These are phyloP conservation scores for Tachystola acroxantha DNA, from an alignment of 2,888 invertebrate species.

Conservation along the genomic window DNA sequence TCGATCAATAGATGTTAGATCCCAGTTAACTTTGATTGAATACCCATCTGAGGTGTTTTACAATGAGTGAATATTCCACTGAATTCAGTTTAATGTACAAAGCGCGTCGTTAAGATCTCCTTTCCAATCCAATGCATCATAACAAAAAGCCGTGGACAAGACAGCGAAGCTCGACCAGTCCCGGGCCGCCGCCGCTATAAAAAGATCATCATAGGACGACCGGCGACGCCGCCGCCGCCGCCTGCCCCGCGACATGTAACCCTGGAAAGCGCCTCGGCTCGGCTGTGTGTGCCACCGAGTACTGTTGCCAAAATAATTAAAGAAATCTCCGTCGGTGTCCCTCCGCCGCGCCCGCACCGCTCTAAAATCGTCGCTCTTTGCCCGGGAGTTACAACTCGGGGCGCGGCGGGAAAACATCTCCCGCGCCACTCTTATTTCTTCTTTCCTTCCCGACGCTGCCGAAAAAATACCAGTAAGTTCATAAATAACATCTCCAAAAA, in stretches of 20 bases:
- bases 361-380: slow-evolving; percentile 78
- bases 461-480: slow-evolving; percentile 73
- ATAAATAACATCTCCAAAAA: slow-evolving; percentile 41
- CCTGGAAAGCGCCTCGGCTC: slow-evolving; percentile 75
- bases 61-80: no score
- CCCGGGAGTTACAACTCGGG: slow-evolving; percentile 78
- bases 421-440: slow-evolving; percentile 78
- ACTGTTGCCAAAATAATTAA: slow-evolving; percentile 89
- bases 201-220: slow-evolving; percentile 74
- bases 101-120: no score
- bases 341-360: slow-evolving; percentile 81
- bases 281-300: slow-evolving; percentile 77
- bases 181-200: slow-evolving; percentile 76
- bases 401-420: slow-evolving; percentile 78
- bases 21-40: no score
- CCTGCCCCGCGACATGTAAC: slow-evolving; percentile 68
- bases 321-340: slow-evolving; percentile 82
- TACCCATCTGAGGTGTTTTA: no score
- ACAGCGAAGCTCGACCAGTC: slow-evolving; percentile 44
- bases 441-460: slow-evolving; percentile 78
- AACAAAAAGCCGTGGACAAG: background rate
- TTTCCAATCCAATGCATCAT: no score
- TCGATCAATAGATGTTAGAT: no score
- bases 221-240: slow-evolving; percentile 53
- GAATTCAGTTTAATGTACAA: no score